Base-by-base conservation (phyloP, 2,113 vertebrate species). In the Chitala chitala region DNA sequence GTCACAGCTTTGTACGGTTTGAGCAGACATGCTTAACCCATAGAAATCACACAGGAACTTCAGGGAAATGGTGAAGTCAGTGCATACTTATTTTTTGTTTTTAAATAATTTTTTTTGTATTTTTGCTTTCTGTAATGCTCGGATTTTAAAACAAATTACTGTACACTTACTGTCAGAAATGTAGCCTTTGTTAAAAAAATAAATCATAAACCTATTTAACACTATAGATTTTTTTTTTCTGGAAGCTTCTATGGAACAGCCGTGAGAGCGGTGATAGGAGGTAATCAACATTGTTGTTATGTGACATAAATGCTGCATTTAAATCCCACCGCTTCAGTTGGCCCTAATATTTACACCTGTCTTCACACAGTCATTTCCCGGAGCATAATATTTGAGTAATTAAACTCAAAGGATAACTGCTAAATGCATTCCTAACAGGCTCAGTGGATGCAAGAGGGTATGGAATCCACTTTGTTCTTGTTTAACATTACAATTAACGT, bases 401-500 rank as follows among this genome's bases (percentile, higher is more conserved):
- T 71, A 81, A 77, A 76, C 77, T 72, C 72, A 71, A n/a, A n/a
- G 73, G 77, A 76, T 75, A 83, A 81, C 73, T 78, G 76, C 73
- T 78, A 90, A 88, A 92, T 92, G 92, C 91, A 83, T 91, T 90
- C 92, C 91, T 91, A 91, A 92, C 91, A 85, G 89, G 88, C 90
- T 89, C 87, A 87, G 86, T 88, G 84, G 87, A 90, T 93, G 92
- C 93, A 91, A 89, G 90, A 91, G 90, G 88, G 89, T 92, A 92
- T 93, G 91, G 91, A 91, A 91, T 89, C 85, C 88, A 87, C 89
- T 91, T 91, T 91, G 89, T 92, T 90, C 92, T 88, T 88, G 92
- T 92, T 87, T 90, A 93, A 92, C 89, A 90, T 93, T 90, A 89
- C 86, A 90, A 91, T 92, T 93, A 93, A 94, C 92, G 92, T 91